Evolutionary conservation across 1,140 invertebrate genomes (phyloP), one percentile per base, ranked within the genome.

Genomic region (Eufriesea mexicana): DNA sequence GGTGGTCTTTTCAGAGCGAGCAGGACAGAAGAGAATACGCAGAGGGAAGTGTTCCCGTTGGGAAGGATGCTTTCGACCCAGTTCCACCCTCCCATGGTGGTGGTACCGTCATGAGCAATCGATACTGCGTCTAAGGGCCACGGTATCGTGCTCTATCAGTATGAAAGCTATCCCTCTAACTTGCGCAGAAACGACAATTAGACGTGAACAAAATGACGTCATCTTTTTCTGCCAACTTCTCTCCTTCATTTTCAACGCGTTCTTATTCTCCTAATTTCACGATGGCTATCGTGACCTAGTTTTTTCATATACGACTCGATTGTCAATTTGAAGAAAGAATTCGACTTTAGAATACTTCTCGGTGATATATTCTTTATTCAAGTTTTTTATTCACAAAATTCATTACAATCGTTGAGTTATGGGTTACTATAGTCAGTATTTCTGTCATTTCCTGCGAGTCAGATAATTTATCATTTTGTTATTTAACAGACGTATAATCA

Each of bases 1-100:
- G 51, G 51, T 81, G 42, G 28, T 67, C 14, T 57, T 82, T 74
- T 67, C 51, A 47, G 62, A 59, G 59, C 14, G 20, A 61, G 51
- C 20, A 73, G 70, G 54, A 67, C 7, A 23, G 72, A 49, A 23
- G n/a, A 47, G 68, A 73, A 70, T 23, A 55, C 23, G 67, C 51
- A 64, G 70, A 70, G 49, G 79, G 45, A 84, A 76, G 61, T 85
- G 47, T n/a, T 79, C 79, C 79, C 62, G 64, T 62, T 71, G 87
- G 68, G 74, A 87, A 91, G 89, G 83, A 45, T 89, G 89, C 80
- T 92, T 93, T 92, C 93, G 93, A 94, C 93, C 93, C 86, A 94
- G 91, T 94, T 94, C 93, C 89, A 90, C 84, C 91, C 91, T 91
- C 68, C 86, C 89, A 81, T 84, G 64, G 76, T 84, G 77, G 62